These are phyloP conservation scores for Callinectes sapidus DNA, from an alignment of 2,888 invertebrate species.

Conservation along the genomic window DNA sequence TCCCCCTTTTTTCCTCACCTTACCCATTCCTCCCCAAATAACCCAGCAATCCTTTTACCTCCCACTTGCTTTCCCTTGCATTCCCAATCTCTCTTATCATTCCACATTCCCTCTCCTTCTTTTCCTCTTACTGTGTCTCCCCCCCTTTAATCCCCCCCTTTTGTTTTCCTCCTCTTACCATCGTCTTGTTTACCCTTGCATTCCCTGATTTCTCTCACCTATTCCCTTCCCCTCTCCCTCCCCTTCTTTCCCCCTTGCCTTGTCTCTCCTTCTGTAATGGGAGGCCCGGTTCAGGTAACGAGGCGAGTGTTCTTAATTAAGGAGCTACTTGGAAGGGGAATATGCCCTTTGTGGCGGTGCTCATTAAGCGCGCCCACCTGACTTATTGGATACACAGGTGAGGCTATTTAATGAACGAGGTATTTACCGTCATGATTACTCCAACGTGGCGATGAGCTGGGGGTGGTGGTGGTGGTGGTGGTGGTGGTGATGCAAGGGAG, in stretches of 20 bases:
- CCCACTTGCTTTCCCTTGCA: too few species aligned
- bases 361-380: conserved; percentile 38
- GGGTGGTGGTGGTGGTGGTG: background rate
- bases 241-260: background rate
- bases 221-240: background rate
- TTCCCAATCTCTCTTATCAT: too few species aligned
- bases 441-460: background rate
- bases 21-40: background rate
- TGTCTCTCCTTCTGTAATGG: conserved; percentile 23
- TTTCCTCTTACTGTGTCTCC: background rate
- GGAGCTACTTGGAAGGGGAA: conserved; percentile 49
- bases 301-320: conserved; percentile 52
- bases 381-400: conserved; percentile 52
- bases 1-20: background rate
- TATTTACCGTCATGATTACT: conserved; percentile 40
- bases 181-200: background rate
- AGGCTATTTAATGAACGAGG: conserved; percentile 50
- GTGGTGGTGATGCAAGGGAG: background rate
- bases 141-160: too few species aligned
- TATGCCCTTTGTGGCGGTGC: conserved; percentile 20
- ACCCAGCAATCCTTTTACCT: too few species aligned
- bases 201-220: background rate
- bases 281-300: conserved; percentile 14
- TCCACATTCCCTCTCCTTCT: background rate
- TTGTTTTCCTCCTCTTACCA: background rate